These are phyloP conservation scores for Axea sp. DNA, from an alignment of 2,888 invertebrate genomes.

Conservation along the genomic window DNA sequence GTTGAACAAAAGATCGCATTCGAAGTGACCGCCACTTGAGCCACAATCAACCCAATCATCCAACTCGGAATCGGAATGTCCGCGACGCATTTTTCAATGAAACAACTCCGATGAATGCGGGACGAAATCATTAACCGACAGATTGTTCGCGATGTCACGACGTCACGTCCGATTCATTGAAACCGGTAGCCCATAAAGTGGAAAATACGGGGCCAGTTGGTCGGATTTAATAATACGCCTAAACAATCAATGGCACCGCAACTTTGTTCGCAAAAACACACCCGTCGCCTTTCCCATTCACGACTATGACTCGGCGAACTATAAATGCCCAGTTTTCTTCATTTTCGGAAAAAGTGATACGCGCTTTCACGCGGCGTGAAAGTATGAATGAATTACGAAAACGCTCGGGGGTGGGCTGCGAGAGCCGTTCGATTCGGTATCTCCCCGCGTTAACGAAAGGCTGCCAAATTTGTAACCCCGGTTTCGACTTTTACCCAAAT, in stretches of 20 bases:
- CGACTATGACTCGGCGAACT: constrained; percentile 12
- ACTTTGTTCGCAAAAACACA: constrained; percentile 18
- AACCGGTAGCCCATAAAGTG: constrained; percentile 42
- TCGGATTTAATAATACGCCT: too few relatives aligned
- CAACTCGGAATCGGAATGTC: not conserved
- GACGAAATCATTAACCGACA: constrained; percentile 41
- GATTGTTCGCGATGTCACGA: constrained; percentile 39
- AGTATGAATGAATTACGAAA: constrained; percentile 17
- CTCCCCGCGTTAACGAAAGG: constrained; percentile 7
- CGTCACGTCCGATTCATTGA: constrained; percentile 40
- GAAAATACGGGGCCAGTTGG: constrained; percentile 49
- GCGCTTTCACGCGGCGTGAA: constrained; percentile 13
- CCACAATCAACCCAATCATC: not conserved
- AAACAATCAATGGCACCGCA: constrained; percentile 7
- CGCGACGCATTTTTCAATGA: constrained; percentile 17
- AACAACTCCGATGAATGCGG: constrained; percentile 19
- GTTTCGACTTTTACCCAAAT: constrained; percentile 22
- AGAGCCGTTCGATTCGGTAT: too few relatives aligned
- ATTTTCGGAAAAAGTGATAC: constrained; percentile 17
- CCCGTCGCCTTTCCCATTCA: constrained; percentile 10
- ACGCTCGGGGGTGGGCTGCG: not conserved
- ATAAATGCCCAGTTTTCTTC: constrained; percentile 2
- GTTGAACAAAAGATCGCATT: constrained; percentile 1
- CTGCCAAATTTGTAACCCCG: constrained; percentile 18
- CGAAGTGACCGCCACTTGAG: constrained; percentile 1